phyloP scores from a whole-genome alignment of 2,797 vertebrate genomes.

The Coregonus ussuriensis region DNA sequence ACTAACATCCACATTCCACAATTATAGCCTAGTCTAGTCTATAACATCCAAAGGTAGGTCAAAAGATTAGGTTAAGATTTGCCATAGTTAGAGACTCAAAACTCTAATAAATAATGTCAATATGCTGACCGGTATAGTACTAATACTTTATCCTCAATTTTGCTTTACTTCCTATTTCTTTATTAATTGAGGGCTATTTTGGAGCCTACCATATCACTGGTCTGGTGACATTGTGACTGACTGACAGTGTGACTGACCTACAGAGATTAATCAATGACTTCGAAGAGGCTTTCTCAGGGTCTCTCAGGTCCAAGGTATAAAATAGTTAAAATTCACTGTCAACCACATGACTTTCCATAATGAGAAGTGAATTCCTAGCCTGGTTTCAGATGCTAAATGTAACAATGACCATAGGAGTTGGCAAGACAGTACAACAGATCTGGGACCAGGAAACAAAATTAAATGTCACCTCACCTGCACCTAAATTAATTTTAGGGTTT shows the following conservation, averaged over 20 bases:
- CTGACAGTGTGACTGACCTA: constrained; percentile 32
- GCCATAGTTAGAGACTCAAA: neutral
- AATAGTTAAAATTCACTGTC: constrained; percentile 18
- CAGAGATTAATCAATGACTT: constrained; percentile 58
- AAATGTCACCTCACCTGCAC: too few species aligned
- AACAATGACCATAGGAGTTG: neutral
- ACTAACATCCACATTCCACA: constrained; percentile 6
- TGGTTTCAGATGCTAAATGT: neutral
- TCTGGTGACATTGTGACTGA: constrained; percentile 19
- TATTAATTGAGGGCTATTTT: constrained; percentile 10
- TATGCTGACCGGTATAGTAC: neutral
- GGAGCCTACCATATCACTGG: constrained; percentile 58
- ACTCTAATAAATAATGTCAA: neutral
- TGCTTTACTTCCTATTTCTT: neutral
- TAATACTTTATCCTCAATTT: neutral
- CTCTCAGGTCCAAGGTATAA: constrained; percentile 63
- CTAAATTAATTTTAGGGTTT: too few species aligned
- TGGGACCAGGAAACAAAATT: neutral
- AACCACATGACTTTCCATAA: constrained; percentile 8
- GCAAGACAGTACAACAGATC: neutral
- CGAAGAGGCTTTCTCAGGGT: neutral
- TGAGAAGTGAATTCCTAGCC: neutral
- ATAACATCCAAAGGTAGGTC: too few species aligned
- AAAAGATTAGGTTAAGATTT: too few species aligned
- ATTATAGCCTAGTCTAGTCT: neutral